Base-by-base conservation (phyloP, 2,888 invertebrate species). In the Biston stratarius region DNA sequence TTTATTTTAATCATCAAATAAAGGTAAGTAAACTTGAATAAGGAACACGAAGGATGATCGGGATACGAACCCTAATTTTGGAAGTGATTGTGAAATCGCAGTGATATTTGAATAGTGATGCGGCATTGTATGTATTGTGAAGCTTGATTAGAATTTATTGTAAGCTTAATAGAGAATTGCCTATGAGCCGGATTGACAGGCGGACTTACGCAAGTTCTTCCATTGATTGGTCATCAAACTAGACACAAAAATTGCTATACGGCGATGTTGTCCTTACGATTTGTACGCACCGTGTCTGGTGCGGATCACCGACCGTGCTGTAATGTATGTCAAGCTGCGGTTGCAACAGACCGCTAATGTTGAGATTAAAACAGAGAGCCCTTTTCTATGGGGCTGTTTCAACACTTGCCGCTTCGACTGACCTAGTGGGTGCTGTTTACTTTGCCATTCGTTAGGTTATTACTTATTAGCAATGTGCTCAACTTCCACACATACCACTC, bases 1-100 rank as follows among this genome's bases (percentile, higher is more conserved):
- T 88, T 88, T 86, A 86, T 89, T 89, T 86, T 78, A 77, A 82
- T 79, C 86, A 83, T 81, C 85, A 80, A 69, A 75, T 83, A 83
- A 91, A 91, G 93, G 93, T 94, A 88, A 94, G 93, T 89, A 85
- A 86, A 85, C 83, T 85, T 84, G 72, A 76, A 71, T 79, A 77
- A 78, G 79, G 80, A 80, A 80, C 77, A 75, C 67, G 64, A 72
- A 85, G 87, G 84, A 86, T 85, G 83, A 82, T 77, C 80, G 82
- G 85, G 82, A 81, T 74, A 71, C 57, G 48, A 69, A 55, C 44
- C 59, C 57, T 58, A 40, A 47, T 42, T 45, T 55, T 49, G 51
- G 56, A 61, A 69, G 73, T 72, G 74, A 71, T 65, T 65, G 66
- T 70, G 74, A 66, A 63, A 56, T 7, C 49, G 42, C 70, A 74